These are phyloP conservation scores for Nymphalis c-album DNA, from an alignment of 2,888 invertebrate genomes.

Conservation along the genomic window DNA sequence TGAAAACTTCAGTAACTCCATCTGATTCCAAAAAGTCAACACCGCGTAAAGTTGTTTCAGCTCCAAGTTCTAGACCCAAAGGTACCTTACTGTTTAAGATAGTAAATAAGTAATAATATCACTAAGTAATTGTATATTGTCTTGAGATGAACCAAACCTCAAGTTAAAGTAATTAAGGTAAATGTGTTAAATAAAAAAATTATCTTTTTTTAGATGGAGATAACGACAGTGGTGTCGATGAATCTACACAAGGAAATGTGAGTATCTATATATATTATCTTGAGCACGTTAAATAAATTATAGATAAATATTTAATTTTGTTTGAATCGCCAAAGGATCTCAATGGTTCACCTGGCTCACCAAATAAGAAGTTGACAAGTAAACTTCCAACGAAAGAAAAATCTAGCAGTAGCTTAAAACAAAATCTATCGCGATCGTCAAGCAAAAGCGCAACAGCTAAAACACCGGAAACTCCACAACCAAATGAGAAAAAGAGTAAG, in stretches of 20 bases:
- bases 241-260: constrained; percentile 90
- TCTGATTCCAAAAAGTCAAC: constrained; percentile 67
- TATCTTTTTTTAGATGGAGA: constrained; percentile 86
- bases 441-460: constrained; percentile 83
- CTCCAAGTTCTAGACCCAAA: constrained; percentile 71
- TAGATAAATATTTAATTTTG: constrained; percentile 7
- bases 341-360: constrained; percentile 87
- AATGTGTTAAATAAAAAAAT: not conserved
- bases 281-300: not conserved
- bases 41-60: constrained; percentile 69
- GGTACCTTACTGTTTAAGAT: constrained; percentile 54
- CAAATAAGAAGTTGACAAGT: constrained; percentile 86
- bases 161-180: not conserved
- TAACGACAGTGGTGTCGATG: constrained; percentile 91
- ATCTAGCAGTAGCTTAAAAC: constrained; percentile 74
- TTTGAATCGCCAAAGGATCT: constrained; percentile 66
- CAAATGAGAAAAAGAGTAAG: constrained; percentile 87
- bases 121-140: constrained; percentile 1
- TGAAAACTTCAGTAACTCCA: constrained; percentile 54
- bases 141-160: constrained; percentile 62
- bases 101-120: constrained; percentile 6
- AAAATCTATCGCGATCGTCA: constrained; percentile 80
- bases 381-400: constrained; percentile 78
- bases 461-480: constrained; percentile 85
- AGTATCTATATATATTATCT: constrained; percentile 58